Percentiles rank a stretch among this genome's conserved stretches.
These are phyloP conservation scores for Lutraria rhynchaena DNA, from an alignment of 1,140 invertebrate genomes.

Conservation along the genomic window DNA sequence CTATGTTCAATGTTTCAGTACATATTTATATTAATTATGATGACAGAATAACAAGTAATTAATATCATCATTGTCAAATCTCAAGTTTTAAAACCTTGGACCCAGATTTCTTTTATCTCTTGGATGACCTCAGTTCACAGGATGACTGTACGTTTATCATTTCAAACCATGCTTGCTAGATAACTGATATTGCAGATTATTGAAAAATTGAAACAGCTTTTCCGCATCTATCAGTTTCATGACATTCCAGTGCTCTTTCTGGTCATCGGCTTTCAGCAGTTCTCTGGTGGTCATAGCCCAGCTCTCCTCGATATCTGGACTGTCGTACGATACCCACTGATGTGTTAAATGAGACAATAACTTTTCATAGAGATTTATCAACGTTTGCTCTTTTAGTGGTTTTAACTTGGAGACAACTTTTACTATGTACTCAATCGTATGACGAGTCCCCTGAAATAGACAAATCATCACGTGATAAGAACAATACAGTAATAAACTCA, in stretches of 20 bases:
- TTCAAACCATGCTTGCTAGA: background rate
- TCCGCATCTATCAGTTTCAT: constrained; percentile 23
- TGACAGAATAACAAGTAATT: no score
- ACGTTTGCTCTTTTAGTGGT: constrained; percentile 39
- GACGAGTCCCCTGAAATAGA: constrained; percentile 37
- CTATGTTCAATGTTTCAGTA: no score
- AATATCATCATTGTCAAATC: no score
- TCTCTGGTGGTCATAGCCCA: background rate
- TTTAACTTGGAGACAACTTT: constrained; percentile 48
- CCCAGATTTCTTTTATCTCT: no score
- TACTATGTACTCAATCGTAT: constrained; percentile 44
- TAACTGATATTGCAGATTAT: constrained; percentile 18
- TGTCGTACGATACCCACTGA: constrained; percentile 46
- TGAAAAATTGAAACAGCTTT: constrained; percentile 47
- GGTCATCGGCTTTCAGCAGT: background rate
- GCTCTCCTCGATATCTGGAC: background rate
- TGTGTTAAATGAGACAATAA: constrained; percentile 53
- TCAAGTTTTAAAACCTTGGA: no score
- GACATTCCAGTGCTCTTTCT: constrained; percentile 47
- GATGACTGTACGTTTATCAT: no score
- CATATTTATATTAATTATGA: no score
- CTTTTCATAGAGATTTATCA: constrained; percentile 44
- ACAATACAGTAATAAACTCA: no score
- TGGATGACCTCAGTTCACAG: no score
- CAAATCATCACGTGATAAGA: background rate